Base-by-base conservation (phyloP, 2,888 invertebrate species). In the Lypha dubia region DNA sequence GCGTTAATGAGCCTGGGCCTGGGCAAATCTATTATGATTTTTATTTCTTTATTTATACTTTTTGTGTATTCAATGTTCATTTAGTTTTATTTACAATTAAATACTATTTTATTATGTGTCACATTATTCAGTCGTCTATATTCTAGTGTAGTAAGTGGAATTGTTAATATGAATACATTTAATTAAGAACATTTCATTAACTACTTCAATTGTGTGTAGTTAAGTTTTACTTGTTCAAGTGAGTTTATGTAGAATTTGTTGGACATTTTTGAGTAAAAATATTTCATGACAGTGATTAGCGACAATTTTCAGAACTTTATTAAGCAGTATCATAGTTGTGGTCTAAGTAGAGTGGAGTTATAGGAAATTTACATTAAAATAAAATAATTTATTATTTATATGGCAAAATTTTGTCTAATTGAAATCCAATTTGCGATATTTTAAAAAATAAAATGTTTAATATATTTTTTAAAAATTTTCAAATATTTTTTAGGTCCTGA, bases 41-140 rank as follows among this genome's bases (percentile, higher is more conserved):
- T 38, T 32, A 38, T 63, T 68, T 76, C 53, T 44, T 35, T 38
- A 46, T 22, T 70, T 32, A 67, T 89, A 88, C 88, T 88, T 24
- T 73, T 89, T 80, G 24, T 63, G 51, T 77, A 82, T 84, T 84
- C 84, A 63, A 77, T 70, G 74, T 65, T 85, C 82, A 83, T 83
- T 81, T 81, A 44, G 89, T 89, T 90, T 90, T 89, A 74, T 84
- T 84, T 63, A 80, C 88, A 88, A 88, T 88, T 87, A 88, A 88
- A 86, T 87, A 86, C 86, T 83, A 86, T 85, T 90, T 91, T 90
- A 90, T 91, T 90, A 90, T 88, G 88, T 88, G 88, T 88, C 88
- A 87, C 88, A 88, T 86, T 87, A 87, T 86, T 1, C 67, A 77
- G 24, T 70, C 11, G 63, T 70, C 44, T 68, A 15, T 44, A 60